Conservation (phyloP, 2,113 vertebrate species). For the Phasianus colchicus region DNA sequence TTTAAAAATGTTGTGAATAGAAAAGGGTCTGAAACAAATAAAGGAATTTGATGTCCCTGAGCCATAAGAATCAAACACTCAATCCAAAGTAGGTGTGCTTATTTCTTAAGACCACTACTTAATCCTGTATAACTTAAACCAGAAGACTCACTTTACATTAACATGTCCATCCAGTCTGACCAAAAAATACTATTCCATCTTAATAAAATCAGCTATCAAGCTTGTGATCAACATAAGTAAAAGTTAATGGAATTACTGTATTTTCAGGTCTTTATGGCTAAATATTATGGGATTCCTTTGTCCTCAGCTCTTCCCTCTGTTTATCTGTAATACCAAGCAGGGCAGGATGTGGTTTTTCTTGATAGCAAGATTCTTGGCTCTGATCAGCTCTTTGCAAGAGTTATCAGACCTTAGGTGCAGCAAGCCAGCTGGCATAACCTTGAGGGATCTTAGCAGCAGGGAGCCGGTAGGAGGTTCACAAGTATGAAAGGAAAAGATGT, state of each 20-base stretch:
- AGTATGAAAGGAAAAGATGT: not conserved
- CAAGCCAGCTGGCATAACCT: not conserved
- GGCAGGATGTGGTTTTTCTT: not conserved
- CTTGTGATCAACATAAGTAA: not conserved
- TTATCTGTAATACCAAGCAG: not conserved
- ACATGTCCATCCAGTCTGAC: not conserved
- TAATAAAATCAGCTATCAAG: not conserved
- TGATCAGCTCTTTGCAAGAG: not conserved
- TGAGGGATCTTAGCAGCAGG: not conserved
- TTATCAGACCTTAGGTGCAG: not conserved
- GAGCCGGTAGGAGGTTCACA: not conserved
- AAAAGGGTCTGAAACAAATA: not conserved
- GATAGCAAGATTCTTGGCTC: not conserved
- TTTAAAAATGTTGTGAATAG: not conserved
- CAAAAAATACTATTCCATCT: not conserved
- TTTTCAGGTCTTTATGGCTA: not conserved
- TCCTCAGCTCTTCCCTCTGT: not conserved
- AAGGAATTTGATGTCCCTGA: not conserved
- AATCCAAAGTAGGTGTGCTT: not conserved
- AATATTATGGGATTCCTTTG: not conserved
- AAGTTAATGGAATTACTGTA: not conserved
- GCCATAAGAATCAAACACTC: not conserved
- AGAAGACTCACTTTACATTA: not conserved
- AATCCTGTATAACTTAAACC: not conserved
- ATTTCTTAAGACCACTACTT: not conserved